Percentiles rank a stretch among this genome's conserved stretches.
Conservation (phyloP, 2,797 vertebrate species). For the Hapalemur alaotrensis region DNA sequence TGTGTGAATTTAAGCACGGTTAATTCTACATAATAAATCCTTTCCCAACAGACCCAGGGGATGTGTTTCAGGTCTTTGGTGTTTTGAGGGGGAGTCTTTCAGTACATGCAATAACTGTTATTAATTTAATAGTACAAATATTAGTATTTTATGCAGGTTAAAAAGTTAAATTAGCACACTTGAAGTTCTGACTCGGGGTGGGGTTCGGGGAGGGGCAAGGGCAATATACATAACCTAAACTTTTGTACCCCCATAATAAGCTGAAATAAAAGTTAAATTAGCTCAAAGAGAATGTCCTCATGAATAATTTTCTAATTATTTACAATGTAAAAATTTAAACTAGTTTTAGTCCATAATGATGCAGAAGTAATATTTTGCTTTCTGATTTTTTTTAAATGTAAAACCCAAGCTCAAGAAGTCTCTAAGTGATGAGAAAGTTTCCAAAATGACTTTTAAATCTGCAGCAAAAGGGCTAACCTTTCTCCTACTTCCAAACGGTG, state of each 20-base stretch:
- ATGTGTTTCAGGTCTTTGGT: background rate
- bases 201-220: too few relatives aligned
- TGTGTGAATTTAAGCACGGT: background rate
- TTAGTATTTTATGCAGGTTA: background rate
- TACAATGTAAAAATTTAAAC: background rate
- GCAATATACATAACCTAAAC: too few relatives aligned
- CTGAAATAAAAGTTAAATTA: background rate
- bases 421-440: conserved; percentile 64
- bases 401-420: conserved; percentile 71
- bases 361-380: conserved; percentile 19
- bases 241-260: too few relatives aligned
- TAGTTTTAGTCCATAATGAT: background rate
- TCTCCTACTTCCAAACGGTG: conserved; percentile 73
- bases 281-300: background rate
- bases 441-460: conserved; percentile 52
- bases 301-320: background rate
- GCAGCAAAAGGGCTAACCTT: background rate
- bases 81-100: background rate
- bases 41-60: background rate
- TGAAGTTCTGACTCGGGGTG: too few relatives aligned
- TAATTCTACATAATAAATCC: background rate
- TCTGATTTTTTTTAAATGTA: background rate
- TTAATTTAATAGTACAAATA: background rate
- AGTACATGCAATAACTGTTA: background rate
- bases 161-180: background rate